Base-by-base conservation (phyloP, 2,113 vertebrate species). In the Platysternon megacephalum region DNA sequence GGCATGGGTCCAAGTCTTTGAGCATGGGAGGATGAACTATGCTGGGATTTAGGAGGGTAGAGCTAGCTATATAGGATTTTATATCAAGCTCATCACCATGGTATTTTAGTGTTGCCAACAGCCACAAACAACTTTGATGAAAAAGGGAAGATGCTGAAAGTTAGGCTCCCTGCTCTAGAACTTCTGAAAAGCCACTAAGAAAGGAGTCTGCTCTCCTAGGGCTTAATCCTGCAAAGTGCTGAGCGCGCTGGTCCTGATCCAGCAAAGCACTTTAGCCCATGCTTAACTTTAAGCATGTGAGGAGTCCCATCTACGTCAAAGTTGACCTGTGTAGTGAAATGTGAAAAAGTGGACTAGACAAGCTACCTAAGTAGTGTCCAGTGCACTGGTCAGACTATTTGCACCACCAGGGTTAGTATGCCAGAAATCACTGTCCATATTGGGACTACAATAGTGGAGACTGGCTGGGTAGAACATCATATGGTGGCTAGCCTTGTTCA, bases 161-260 rank as follows among this genome's bases (percentile, higher is more conserved):
- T 2, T 0, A 0, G 39, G 12, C 74, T 81, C 0, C 19, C 32
- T 26, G 22, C 3, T 16, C 85, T 8, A 14, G 52, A 29, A 21
- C 48, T 65, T 80, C 52, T 49, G 52, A 81, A 42, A 90, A 91
- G 32, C 21, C 61, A 8, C 53, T 42, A 28, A 11, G 21, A 82
- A 76, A 86, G 56, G 16, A 84, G 32, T 48, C 16, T 1, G 0
- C 9, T 93, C 28, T 61, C 80, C 51, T 65, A 81, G 61, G 4
- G 61, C 35, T 90, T 48, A 14, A 3, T 6, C 6, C 19, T 22
- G 58, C 32, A 44, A 6, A 1, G 0, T 17, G 10, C 46, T 74
- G 35, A 44, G 44, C 17, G 12, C 49, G 48, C 13, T 53, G 17
- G 3, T 89, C 42, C 58, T 84, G 35, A 19, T 61, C 89, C 21